Percentiles rank a stretch among this genome's conserved stretches.
phyloP scores from a whole-genome alignment of 2,797 vertebrate species.

The Enteromius unitaeniatus region DNA sequence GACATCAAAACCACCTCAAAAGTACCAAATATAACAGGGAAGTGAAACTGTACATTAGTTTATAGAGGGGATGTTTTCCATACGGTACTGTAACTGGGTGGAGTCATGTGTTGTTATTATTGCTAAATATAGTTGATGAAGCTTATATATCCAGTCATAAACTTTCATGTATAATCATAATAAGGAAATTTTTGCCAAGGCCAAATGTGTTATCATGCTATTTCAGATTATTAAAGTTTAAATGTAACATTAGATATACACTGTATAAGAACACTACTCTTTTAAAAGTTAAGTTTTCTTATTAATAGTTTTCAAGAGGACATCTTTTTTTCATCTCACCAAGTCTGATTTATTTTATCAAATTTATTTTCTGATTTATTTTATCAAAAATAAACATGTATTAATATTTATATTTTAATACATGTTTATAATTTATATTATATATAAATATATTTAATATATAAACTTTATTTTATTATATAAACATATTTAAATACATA shows the following conservation, averaged over 20 bases:
- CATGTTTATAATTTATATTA: too few species aligned
- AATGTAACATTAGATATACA: not conserved
- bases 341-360: too few species aligned
- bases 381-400: too few species aligned
- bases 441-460: too few species aligned
- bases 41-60: slow-evolving; percentile 53
- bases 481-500: too few species aligned
- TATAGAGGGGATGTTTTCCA: slow-evolving; percentile 30
- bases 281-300: not conserved
- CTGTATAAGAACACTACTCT: not conserved
- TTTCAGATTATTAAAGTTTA: not conserved
- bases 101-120: slow-evolving; percentile 5
- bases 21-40: slow-evolving; percentile 38
- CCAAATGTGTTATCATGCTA: not conserved
- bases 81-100: not conserved
- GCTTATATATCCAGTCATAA: not conserved
- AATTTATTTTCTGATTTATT: too few species aligned
- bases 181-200: not conserved
- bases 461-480: too few species aligned
- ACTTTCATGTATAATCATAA: not conserved
- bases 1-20: not conserved
- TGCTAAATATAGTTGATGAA: not conserved
- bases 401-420: too few species aligned
- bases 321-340: not conserved
- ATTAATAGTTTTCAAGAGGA: not conserved